These are phyloP conservation scores for Anguilla marmorata DNA, from an alignment of 2,797 vertebrate species.

Conservation along the genomic window DNA sequence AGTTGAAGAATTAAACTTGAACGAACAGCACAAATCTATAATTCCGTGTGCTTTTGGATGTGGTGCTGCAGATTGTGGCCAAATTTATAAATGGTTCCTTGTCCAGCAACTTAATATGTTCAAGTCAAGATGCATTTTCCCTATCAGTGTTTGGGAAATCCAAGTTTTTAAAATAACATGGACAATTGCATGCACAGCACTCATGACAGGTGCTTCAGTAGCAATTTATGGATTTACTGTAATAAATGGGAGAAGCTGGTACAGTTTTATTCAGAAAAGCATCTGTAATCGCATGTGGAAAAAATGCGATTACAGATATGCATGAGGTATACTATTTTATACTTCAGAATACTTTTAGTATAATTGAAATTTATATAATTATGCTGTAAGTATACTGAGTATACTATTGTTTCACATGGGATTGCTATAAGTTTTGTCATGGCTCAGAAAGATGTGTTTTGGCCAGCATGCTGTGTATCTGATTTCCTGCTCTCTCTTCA, in stretches of 20 bases:
- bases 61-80: background rate
- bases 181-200: background rate
- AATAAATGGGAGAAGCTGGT: background rate
- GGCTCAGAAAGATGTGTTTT: background rate
- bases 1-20: background rate
- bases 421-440: background rate
- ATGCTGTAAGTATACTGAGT: too few species aligned
- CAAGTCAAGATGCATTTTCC: background rate
- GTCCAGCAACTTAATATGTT: background rate
- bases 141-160: background rate
- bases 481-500: slow-evolving; percentile 16
- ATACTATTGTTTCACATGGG: too few species aligned
- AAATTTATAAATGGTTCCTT: background rate
- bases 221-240: background rate
- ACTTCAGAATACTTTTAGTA: too few species aligned
- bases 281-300: background rate
- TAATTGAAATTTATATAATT: too few species aligned
- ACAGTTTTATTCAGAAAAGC: background rate
- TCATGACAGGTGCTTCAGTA: background rate
- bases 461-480: background rate
- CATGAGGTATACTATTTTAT: too few species aligned
- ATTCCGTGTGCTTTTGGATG: background rate
- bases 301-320: too few species aligned
- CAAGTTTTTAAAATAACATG: background rate
- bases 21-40: background rate